A percentile compares a stretch with the other conserved stretches of the same genome.
Evolutionary conservation across 2,113 vertebrate species (phyloP).

Genomic region (Salminus brasiliensis): DNA sequence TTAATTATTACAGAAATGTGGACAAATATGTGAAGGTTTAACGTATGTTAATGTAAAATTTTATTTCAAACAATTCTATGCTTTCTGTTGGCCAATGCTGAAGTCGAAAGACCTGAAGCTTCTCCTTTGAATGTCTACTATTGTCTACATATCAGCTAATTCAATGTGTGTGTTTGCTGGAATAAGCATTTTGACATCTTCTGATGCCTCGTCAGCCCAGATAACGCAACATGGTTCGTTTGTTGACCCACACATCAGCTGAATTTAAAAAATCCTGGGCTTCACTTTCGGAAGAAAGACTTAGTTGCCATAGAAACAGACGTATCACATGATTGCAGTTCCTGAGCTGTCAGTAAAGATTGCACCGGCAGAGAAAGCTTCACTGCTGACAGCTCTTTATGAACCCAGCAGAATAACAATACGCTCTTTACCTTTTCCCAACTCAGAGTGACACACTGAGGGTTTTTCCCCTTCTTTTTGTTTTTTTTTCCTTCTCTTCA

Average conservation of each 20-base stretch:
- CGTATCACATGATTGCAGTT: conserved; percentile 55
- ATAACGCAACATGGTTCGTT: conserved; percentile 48
- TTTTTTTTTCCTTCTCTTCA: background rate
- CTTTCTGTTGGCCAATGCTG: no score
- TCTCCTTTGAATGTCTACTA: no score
- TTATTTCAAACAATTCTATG: no score
- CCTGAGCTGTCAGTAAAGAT: conserved; percentile 63
- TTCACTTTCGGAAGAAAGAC: conserved; percentile 54
- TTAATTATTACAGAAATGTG: no score
- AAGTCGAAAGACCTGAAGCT: background rate
- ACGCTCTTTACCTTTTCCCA: conserved; percentile 39
- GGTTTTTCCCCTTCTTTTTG: background rate
- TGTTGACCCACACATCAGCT: conserved; percentile 52
- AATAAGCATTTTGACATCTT: conserved; percentile 44
- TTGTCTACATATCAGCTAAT: conserved; percentile 15
- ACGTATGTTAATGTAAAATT: no score
- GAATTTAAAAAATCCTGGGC: conserved; percentile 44
- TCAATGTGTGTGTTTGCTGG: conserved; percentile 15
- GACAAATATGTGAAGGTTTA: no score
- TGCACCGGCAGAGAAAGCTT: conserved; percentile 44
- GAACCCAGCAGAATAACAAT: conserved; percentile 60
- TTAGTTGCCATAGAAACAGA: conserved; percentile 64
- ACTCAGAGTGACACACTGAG: conserved; percentile 29
- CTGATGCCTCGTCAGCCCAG: conserved; percentile 38
- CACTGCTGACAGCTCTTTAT: conserved; percentile 57